phyloP scores from a whole-genome alignment of 2,888 invertebrate species.

The Eristalinus sepulchralis region DNA sequence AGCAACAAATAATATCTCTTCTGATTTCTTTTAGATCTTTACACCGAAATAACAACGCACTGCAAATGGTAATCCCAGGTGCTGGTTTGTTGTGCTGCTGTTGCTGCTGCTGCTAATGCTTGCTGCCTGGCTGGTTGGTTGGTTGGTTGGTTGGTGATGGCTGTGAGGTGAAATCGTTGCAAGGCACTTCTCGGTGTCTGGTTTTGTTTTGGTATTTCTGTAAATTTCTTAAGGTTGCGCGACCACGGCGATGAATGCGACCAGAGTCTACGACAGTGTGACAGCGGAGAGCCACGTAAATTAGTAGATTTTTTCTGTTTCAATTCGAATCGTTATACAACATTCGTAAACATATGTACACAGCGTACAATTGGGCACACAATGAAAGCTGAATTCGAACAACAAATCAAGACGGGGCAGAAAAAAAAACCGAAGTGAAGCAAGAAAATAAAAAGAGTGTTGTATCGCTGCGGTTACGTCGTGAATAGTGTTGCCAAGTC shows the following conservation, averaged over 20 bases:
- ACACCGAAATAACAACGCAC: conserved; percentile 49
- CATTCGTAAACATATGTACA: conserved; percentile 31
- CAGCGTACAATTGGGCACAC: conserved; percentile 37
- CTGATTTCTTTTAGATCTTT: conserved; percentile 3
- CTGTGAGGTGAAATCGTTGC: conserved; percentile 67
- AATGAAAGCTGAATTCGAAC: conserved; percentile 46
- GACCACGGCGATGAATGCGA: conserved; percentile 19
- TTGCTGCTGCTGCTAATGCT: not conserved
- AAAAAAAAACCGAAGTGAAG: conserved; percentile 6
- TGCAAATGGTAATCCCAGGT: conserved; percentile 50
- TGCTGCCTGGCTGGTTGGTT: not conserved
- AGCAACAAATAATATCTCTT: conserved; percentile 30
- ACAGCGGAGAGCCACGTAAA: conserved; percentile 46
- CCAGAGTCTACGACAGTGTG: not conserved
- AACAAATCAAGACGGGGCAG: conserved; percentile 5
- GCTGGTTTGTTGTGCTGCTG: conserved; percentile 10
- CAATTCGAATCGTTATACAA: conserved; percentile 40
- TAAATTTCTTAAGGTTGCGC: conserved; percentile 40
- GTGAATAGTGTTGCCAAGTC: conserved; percentile 64
- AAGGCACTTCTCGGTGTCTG: conserved; percentile 65
- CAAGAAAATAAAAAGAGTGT: not conserved
- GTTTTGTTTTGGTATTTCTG: conserved; percentile 60
- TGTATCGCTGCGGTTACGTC: conserved; percentile 58
- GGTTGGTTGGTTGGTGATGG: conserved; percentile 4
- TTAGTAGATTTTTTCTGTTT: conserved; percentile 36